Evolutionary conservation across 1,140 invertebrate genomes (phyloP).

Genomic region (Aphidius ervi): DNA sequence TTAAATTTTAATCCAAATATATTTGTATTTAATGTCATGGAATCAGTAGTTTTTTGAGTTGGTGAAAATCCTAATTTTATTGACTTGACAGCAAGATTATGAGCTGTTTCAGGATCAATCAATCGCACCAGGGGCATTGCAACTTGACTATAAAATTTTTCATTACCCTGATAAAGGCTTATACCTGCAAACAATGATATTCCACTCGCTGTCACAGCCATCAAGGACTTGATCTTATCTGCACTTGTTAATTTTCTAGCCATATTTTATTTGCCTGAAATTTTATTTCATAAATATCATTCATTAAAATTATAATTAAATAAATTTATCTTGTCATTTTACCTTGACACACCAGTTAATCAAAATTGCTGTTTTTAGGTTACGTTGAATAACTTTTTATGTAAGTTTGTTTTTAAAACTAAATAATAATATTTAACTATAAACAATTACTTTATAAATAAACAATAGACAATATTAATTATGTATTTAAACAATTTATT

Average conservation of each 20-base stretch:
- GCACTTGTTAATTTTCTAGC: conserved; percentile 29
- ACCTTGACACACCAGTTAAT: neutral
- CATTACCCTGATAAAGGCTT: conserved; percentile 65
- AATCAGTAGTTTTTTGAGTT: conserved; percentile 57
- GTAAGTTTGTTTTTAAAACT: too few species aligned
- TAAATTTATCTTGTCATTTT: neutral
- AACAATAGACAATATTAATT: too few species aligned
- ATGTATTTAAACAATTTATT: too few species aligned
- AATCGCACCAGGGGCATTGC: conserved; percentile 66
- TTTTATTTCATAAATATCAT: neutral
- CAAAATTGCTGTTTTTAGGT: neutral
- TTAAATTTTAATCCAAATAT: conserved; percentile 70
- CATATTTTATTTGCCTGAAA: conserved; percentile 26
- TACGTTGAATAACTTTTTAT: neutral
- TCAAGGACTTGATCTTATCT: conserved; percentile 40
- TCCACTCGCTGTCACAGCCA: conserved; percentile 47
- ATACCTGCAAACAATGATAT: conserved; percentile 58
- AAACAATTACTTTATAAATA: too few species aligned
- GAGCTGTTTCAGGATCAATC: conserved; percentile 74
- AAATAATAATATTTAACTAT: too few species aligned
- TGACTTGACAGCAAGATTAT: conserved; percentile 68
- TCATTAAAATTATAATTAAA: neutral
- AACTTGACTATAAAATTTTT: conserved; percentile 71
- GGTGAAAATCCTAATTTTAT: conserved; percentile 74
- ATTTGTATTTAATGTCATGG: conserved; percentile 59